Conservation (phyloP, 2,113 vertebrate genomes). For the Trachemys scripta region DNA sequence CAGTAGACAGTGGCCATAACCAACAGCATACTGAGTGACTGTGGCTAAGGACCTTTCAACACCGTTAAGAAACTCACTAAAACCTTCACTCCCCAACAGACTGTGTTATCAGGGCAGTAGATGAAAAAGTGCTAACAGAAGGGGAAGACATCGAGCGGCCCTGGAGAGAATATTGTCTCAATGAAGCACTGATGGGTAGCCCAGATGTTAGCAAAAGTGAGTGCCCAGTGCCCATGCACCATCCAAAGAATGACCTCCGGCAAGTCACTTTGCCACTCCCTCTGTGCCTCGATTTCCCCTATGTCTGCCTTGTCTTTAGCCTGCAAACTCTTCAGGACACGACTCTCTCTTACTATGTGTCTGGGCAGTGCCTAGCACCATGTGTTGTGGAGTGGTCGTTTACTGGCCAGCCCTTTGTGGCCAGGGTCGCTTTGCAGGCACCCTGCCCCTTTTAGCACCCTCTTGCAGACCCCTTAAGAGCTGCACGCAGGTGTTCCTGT, state of each 20-base stretch:
- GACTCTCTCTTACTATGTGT: not conserved
- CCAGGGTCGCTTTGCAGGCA: too few relatives aligned
- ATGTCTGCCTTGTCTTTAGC: not conserved
- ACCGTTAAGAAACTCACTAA: rapidly evolving
- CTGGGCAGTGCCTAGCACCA: too few relatives aligned
- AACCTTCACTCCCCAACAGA: rapidly evolving
- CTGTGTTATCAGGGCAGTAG: not conserved
- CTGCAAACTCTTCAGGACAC: not conserved
- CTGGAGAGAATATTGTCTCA: not conserved
- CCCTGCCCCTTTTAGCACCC: too few relatives aligned
- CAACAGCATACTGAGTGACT: rapidly evolving
- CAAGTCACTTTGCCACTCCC: not conserved
- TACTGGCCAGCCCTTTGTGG: too few relatives aligned
- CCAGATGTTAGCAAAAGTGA: not conserved
- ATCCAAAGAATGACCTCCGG: not conserved
- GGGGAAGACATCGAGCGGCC: rapidly evolving
- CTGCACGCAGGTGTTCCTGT: too few relatives aligned
- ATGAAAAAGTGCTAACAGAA: rapidly evolving
- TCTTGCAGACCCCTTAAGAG: too few relatives aligned
- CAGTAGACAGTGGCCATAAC: not conserved
- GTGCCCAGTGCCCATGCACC: not conserved
- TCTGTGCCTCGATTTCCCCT: not conserved
- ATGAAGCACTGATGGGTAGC: not conserved
- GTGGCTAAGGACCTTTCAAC: not conserved
- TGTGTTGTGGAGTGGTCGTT: too few relatives aligned